Conservation (phyloP, 2,797 vertebrate genomes). For the Pampus argenteus region DNA sequence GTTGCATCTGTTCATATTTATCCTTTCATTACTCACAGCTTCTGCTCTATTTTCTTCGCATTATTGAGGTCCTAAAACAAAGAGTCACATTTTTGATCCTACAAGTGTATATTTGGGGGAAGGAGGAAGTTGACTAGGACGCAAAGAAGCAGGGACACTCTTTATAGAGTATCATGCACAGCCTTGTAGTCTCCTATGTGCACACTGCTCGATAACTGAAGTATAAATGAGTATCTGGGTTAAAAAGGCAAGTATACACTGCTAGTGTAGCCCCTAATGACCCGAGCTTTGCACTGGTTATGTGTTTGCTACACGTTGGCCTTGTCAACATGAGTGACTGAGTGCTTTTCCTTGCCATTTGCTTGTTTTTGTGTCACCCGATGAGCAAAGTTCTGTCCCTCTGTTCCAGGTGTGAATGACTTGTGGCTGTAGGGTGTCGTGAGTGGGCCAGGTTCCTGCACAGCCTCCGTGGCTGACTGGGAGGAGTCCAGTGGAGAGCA, state of each 20-base stretch:
- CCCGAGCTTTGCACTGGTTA: constrained; percentile 56
- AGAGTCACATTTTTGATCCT: background rate
- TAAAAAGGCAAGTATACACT: constrained; percentile 36
- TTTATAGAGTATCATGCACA: constrained; percentile 41
- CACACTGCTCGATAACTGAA: constrained; percentile 53
- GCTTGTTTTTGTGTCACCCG: constrained; percentile 59
- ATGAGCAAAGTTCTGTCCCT: constrained; percentile 73
- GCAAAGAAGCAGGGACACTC: constrained; percentile 25
- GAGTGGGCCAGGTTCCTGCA: constrained; percentile 78
- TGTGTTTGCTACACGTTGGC: constrained; percentile 57
- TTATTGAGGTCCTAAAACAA: background rate
- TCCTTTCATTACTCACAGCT: background rate
- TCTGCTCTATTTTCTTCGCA: constrained; percentile 11
- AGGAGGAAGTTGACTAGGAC: constrained; percentile 5
- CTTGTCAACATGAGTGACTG: constrained; percentile 63
- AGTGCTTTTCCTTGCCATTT: constrained; percentile 72
- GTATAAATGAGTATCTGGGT: constrained; percentile 61
- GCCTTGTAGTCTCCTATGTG: constrained; percentile 49
- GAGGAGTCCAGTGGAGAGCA: constrained; percentile 80
- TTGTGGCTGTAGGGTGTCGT: constrained; percentile 80
- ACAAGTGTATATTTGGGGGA: constrained; percentile 15
- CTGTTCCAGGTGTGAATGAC: constrained; percentile 85
- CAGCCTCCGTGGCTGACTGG: constrained; percentile 81
- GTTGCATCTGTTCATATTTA: constrained; percentile 51
- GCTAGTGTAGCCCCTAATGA: constrained; percentile 61